Percentiles rank a stretch among this genome's conserved stretches.
Evolutionary conservation across 1,140 invertebrate species (phyloP).

Genomic region (Drosophila tani): DNA sequence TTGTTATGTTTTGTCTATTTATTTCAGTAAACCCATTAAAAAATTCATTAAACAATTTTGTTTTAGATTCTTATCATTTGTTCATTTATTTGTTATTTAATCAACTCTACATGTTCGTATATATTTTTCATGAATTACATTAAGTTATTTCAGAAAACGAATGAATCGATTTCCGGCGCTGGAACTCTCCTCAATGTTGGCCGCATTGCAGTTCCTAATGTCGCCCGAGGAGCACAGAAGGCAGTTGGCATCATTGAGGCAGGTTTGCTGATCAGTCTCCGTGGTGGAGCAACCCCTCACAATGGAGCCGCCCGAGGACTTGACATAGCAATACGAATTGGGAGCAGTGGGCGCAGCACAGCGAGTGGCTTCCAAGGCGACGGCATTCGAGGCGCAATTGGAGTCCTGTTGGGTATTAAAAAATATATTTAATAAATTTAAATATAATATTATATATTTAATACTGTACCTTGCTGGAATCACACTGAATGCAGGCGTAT

Average conservation of each 20-base stretch:
- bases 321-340: constrained; percentile 78
- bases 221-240: constrained; percentile 72
- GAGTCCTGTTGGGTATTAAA: constrained; percentile 28
- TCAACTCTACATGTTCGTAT: background rate
- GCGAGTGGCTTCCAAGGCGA: constrained; percentile 33
- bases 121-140: background rate
- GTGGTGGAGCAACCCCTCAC: constrained; percentile 71
- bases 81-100: background rate
- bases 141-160: constrained; percentile 47
- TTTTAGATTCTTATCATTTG: background rate
- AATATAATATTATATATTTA: background rate
- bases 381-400: constrained; percentile 58
- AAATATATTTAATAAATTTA: background rate
- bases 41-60: background rate
- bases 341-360: constrained; percentile 65
- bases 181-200: constrained; percentile 45
- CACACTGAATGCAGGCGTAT: constrained; percentile 71
- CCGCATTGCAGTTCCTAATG: constrained; percentile 63
- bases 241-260: constrained; percentile 69
- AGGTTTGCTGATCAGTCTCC: constrained; percentile 61
- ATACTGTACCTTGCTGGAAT: constrained; percentile 60
- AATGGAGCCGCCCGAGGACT: constrained; percentile 45
- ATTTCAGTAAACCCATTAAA: background rate
- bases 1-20: background rate
- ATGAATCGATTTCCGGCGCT: constrained; percentile 54